Percentiles rank a stretch among this genome's conserved stretches.
Conservation (phyloP, 2,113 vertebrate genomes). For the Ellobius talpinus region DNA sequence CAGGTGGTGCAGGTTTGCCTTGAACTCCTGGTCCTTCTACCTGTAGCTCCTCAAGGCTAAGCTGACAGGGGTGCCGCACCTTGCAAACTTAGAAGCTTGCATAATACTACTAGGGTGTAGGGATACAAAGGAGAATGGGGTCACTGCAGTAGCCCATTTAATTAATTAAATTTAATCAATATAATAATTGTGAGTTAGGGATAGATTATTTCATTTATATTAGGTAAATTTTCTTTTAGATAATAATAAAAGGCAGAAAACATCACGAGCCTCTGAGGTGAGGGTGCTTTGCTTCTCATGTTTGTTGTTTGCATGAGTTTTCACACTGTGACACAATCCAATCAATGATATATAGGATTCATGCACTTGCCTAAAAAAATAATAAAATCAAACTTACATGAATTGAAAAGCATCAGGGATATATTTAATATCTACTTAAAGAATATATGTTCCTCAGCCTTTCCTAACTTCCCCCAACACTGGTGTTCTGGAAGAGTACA, state of each 20-base stretch:
- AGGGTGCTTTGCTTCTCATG: neutral
- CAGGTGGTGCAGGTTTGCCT: neutral
- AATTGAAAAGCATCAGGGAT: neutral
- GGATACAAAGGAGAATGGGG: neutral
- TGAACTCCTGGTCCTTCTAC: neutral
- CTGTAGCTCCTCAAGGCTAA: neutral
- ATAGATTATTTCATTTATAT: neutral
- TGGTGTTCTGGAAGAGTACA: neutral
- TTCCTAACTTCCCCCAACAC: neutral
- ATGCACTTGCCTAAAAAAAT: neutral
- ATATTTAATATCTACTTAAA: neutral
- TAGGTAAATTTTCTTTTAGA: slow-evolving; percentile 14
- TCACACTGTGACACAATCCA: neutral
- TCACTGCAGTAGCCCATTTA: neutral
- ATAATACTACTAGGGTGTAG: neutral
- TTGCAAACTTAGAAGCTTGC: neutral
- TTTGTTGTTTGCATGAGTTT: neutral
- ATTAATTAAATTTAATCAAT: neutral
- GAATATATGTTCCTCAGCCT: neutral
- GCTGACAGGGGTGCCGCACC: neutral
- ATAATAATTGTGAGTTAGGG: neutral
- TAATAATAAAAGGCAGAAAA: neutral
- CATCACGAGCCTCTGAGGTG: neutral
- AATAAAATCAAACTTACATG: neutral
- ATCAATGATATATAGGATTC: neutral